Base-by-base conservation (phyloP, 2,113 vertebrate species). In the Anas platyrhynchos region DNA sequence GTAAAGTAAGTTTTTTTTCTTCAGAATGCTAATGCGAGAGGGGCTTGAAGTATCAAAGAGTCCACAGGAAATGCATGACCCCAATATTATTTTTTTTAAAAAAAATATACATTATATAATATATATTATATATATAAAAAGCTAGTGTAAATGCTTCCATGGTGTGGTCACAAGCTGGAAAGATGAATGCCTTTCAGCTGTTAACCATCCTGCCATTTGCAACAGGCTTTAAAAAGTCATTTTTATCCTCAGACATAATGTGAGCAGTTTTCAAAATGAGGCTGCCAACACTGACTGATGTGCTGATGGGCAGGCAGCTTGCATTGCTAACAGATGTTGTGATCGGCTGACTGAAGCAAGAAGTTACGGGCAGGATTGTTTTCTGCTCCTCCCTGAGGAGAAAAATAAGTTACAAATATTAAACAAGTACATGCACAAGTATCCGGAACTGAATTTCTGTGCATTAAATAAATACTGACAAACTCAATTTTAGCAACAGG, bases 181-280 rank as follows among this genome's bases (percentile, higher is more conserved):
- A 98, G 98, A 97, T 96, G 97, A 97, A 96, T 91, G 95, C 96
- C 86, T 97, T 97, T 99, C 98, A 99, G 98, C 98, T 99, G 97
- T 99, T 98, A 97, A 99, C 98, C 98, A 99, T 98, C 98, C 99
- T 99, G 97, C 98, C 97, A 94, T 98, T 98, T 97, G 98, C 97
- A 96, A 98, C 96, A 83, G 98, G 98, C 94, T 98, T 97, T 89
- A 98, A 97, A 88, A 98, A 92, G 90, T 98, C 98, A 48, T 88
- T 98, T 96, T 98, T 98, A 97, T 98, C 98, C 96, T 98, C 95
- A 97, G 97, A 91, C 97, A 98, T 91, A 96, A 97, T 96, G 26
- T 98, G 98, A 96, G 98, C 98, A 8, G 98, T 98, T 96, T 98
- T 98, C 97, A 99, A 98, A 91, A 98, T 97, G 90, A 99, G 98